A percentile compares a stretch with the other conserved stretches of the same genome.
Conservation (phyloP, 2,113 vertebrate genomes). For the Garra rufa region DNA sequence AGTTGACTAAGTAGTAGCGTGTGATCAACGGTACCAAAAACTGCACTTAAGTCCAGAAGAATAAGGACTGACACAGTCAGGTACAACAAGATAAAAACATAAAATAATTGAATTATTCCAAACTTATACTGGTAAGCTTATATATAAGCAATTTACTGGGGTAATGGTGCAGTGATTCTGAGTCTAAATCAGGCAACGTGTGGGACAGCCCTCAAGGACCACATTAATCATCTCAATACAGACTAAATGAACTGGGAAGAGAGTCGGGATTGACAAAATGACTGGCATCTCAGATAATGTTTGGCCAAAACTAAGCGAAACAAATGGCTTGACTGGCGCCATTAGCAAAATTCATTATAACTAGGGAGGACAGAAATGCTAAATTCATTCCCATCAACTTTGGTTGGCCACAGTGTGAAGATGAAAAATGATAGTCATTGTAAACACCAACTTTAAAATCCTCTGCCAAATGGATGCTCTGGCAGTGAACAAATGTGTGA, state of each 20-base stretch:
- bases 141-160: background rate
- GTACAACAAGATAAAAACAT: too few species aligned
- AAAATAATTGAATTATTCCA: too few species aligned
- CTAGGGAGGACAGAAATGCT: background rate
- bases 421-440: background rate
- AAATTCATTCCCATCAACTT: background rate
- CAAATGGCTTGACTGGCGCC: background rate
- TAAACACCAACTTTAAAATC: background rate
- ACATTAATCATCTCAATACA: slow-evolving; percentile 42
- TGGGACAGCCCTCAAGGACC: background rate
- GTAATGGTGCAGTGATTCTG: background rate
- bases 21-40: too few species aligned
- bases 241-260: slow-evolving; percentile 29
- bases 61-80: too few species aligned
- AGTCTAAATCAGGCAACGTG: background rate
- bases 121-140: background rate
- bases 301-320: background rate
- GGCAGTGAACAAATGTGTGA: background rate
- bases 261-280: background rate
- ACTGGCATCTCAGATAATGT: slow-evolving; percentile 5
- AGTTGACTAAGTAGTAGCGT: too few species aligned
- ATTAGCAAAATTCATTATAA: background rate
- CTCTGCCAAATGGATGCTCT: slow-evolving; percentile 11
- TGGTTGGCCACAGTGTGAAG: background rate
- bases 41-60: too few species aligned